Conservation (phyloP, 2,113 vertebrate genomes). For the Onychorhynchus coronatus region DNA sequence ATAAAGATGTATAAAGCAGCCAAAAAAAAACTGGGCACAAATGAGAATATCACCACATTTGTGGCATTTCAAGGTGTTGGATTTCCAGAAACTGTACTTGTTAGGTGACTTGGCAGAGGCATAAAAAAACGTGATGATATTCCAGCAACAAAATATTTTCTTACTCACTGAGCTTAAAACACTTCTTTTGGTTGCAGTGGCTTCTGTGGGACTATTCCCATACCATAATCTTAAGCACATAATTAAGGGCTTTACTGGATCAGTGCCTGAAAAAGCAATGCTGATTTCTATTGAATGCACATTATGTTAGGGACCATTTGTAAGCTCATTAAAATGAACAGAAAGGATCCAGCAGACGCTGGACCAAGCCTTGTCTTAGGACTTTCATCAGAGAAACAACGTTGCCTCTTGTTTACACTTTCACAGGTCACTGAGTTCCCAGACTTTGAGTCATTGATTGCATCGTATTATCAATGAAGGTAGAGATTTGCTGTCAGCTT, state of each 20-base stretch:
- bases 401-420: slow-evolving; percentile 16
- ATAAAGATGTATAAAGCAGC: neutral
- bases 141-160: neutral
- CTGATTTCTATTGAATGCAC: slow-evolving; percentile 34
- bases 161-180: neutral
- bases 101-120: neutral
- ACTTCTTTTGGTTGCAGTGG: slow-evolving; percentile 1
- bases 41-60: neutral
- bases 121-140: neutral
- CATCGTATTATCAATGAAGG: neutral
- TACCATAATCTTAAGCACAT: slow-evolving; percentile 42
- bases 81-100: neutral
- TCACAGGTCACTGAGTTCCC: slow-evolving; percentile 11
- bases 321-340: slow-evolving; percentile 51
- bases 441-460: slow-evolving; percentile 8
- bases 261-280: slow-evolving; percentile 19
- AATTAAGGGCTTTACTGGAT: slow-evolving; percentile 49
- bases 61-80: neutral
- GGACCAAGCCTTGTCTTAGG: neutral
- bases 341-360: slow-evolving; percentile 22
- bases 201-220: slow-evolving; percentile 6
- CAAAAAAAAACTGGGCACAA: neutral
- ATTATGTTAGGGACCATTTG: slow-evolving; percentile 25
- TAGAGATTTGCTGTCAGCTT: neutral
- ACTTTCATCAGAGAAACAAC: neutral